Evolutionary conservation across 2,113 vertebrate species (phyloP), one percentile per base, ranked within the genome.

Genomic region (Seriola rivoliana): DNA sequence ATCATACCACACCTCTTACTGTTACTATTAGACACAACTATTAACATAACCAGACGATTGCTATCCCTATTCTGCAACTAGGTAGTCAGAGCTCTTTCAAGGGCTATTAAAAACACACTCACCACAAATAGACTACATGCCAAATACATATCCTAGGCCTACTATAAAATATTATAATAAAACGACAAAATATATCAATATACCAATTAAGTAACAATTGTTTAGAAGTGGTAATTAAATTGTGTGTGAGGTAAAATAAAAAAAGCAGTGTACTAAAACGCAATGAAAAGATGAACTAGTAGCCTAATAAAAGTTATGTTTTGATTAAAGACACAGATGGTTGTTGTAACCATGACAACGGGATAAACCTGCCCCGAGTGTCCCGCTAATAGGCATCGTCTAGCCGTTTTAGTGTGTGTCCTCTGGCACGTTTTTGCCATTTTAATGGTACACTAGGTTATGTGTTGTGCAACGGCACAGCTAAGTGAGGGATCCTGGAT

Each of bases 261-360:
- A 3, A 10, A 42, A 42, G 29, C 29, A 48, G 46, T 17, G 46
- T 48, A 16, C 5, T 48, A 17, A 4, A 48, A 17, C 14, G 14
- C 2, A 4, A 48, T 48, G 1, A 48, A 12, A 17, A 50, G 48
- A 21, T 8, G 16, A 11, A 46, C 2, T 19, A 1, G n/a, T 50
- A 62, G 36, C 14, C 11, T 25, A 46, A 42, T 42, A 42, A 42
- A 11, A 17, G 13, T 48, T 46, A 5, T n/a, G 10, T 3, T 44
- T 9, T 19, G 12, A 3, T 48, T 58, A 25, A 23, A 58, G 9
- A 8, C 40, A 42, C 40, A 10, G 40, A 2, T 8, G 40, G 8
- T 9, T 2, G 54, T 60, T 14, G 80, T 92, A 62, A 69, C 89
- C 76, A 91, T 69, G 81, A 75, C 71, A 83, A 91, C 86, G 19